A percentile compares a stretch with the other conserved stretches of the same genome.
Evolutionary conservation across 2,888 invertebrate species (phyloP).

Genomic region (Campoplex capitator): DNA sequence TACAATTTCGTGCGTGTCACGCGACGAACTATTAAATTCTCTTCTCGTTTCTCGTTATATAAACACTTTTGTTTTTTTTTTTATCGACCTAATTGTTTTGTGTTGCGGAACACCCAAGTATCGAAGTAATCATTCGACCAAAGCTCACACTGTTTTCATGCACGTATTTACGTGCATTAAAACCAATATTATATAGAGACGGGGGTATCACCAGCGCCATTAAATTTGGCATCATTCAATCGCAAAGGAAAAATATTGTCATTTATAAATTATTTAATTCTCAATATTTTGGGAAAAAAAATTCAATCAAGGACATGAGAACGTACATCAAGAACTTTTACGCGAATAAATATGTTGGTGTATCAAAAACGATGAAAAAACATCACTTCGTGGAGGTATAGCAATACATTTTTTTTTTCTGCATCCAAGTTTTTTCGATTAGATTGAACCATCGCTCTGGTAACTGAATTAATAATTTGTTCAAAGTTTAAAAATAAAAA

Average conservation of each 20-base stretch:
- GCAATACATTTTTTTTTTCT: neutral
- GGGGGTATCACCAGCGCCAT: neutral
- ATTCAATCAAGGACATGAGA: too few species aligned
- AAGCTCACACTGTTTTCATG: neutral
- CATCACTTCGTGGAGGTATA: neutral
- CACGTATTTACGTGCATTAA: neutral
- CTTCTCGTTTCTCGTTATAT: constrained; percentile 11
- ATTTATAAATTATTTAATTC: neutral
- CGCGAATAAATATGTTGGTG: neutral
- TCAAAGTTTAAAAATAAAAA: neutral
- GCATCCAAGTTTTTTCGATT: neutral
- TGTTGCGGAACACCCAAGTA: neutral
- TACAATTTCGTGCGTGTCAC: constrained; percentile 1
- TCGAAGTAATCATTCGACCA: neutral
- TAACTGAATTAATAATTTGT: neutral
- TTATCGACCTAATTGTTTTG: constrained; percentile 26
- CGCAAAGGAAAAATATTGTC: neutral
- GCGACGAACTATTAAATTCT: constrained; percentile 6
- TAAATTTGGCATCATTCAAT: neutral
- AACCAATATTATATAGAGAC: neutral
- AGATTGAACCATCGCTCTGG: neutral
- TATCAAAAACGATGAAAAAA: neutral
- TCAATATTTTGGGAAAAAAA: neutral
- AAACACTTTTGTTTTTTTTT: neutral
- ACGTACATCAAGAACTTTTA: neutral